Evolutionary conservation across 2,113 vertebrate species (phyloP).

Genomic region (Seriola quinqueradiata): DNA sequence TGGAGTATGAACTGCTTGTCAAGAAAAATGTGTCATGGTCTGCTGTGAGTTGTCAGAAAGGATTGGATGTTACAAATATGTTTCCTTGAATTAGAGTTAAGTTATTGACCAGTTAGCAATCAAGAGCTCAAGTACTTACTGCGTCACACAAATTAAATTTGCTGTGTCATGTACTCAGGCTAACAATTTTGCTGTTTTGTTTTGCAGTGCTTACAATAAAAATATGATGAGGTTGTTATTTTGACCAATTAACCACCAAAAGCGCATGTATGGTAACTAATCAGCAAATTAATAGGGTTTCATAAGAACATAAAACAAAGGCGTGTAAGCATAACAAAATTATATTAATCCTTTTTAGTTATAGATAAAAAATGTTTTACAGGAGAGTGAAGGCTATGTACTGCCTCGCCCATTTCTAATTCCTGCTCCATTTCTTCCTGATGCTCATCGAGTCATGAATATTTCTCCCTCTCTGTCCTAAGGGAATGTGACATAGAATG

Average conservation of each 20-base stretch:
- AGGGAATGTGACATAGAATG: constrained; percentile 59
- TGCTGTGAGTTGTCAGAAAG: neutral
- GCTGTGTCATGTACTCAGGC: neutral
- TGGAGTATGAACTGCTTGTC: neutral
- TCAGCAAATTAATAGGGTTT: neutral
- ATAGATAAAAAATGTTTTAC: neutral
- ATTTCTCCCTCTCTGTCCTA: constrained; percentile 39
- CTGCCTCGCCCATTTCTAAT: constrained; percentile 20
- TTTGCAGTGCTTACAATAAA: neutral
- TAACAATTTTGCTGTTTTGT: neutral
- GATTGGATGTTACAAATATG: neutral
- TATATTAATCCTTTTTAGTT: neutral
- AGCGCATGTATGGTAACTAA: neutral
- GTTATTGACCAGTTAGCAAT: too few relatives aligned
- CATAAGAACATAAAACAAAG: neutral
- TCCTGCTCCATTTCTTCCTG: constrained; percentile 53
- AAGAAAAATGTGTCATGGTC: neutral
- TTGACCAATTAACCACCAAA: neutral
- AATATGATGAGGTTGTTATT: neutral
- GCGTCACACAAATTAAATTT: neutral
- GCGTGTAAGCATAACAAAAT: neutral
- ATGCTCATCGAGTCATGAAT: constrained; percentile 63
- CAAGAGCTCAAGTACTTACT: too few relatives aligned
- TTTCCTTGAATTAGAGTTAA: neutral
- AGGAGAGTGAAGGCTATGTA: neutral